phyloP scores from a whole-genome alignment of 2,888 invertebrate genomes.

The Caenorhabditis zanzibari region DNA sequence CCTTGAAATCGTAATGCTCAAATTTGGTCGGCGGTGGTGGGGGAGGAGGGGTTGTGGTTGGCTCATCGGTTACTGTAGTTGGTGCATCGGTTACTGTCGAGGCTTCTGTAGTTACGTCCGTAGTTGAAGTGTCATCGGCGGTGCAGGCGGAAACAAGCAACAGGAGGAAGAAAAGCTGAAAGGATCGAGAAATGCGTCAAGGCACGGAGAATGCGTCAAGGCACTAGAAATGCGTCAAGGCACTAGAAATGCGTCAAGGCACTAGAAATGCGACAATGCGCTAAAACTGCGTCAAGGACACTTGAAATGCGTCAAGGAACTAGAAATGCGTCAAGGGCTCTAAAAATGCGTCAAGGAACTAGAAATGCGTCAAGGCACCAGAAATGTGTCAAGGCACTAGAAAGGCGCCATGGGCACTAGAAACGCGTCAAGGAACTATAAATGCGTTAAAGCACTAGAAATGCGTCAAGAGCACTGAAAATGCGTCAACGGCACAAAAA shows the following conservation, averaged over 20 bases:
- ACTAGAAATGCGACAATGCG: neutral
- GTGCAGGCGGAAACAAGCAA: slow-evolving; percentile 3
- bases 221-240: slow-evolving; percentile 29
- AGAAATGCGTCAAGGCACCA: neutral
- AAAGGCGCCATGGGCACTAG: too few species aligned
- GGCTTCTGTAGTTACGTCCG: neutral
- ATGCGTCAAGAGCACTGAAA: too few species aligned
- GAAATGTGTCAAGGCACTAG: too few species aligned
- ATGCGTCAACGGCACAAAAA: neutral
- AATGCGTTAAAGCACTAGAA: too few species aligned
- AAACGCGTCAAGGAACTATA: too few species aligned
- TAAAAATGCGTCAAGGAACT: neutral
- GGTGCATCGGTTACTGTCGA: neutral
- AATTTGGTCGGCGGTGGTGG: neutral
- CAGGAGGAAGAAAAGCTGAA: slow-evolving; percentile 9
- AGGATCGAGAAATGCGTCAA: neutral
- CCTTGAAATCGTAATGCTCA: neutral
- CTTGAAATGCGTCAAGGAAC: neutral
- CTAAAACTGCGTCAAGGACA: neutral
- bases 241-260: slow-evolving; percentile 8
- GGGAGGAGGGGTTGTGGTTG: neutral
- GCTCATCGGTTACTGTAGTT: neutral
- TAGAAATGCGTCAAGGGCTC: neutral
- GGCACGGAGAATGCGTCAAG: neutral
- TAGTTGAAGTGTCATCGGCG: neutral